These are phyloP conservation scores for Xenentodon cancila DNA, from an alignment of 2,797 vertebrate genomes.

Conservation along the genomic window DNA sequence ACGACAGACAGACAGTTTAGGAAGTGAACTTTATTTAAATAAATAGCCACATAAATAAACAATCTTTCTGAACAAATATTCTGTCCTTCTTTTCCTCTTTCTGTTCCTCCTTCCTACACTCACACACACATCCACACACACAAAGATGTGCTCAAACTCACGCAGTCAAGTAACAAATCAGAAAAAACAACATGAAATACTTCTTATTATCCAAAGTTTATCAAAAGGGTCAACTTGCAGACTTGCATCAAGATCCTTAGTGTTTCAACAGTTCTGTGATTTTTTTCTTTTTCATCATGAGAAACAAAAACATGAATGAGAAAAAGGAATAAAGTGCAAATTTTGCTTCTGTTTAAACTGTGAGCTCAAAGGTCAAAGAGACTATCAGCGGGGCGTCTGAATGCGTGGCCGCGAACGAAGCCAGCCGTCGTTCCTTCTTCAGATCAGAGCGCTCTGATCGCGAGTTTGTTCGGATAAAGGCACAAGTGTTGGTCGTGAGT, in stretches of 20 bases:
- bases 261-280: slow-evolving; percentile 69
- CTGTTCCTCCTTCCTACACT: slow-evolving; percentile 24
- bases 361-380: slow-evolving; percentile 55
- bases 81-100: slow-evolving; percentile 20
- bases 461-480: slow-evolving; percentile 80
- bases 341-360: slow-evolving; percentile 67
- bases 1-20: slow-evolving; percentile 47
- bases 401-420: slow-evolving; percentile 34
- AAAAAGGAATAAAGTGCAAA: slow-evolving; percentile 82
- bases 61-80: slow-evolving; percentile 60
- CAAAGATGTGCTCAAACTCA: slow-evolving; percentile 52
- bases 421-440: slow-evolving; percentile 33
- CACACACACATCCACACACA: slow-evolving; percentile 27
- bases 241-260: slow-evolving; percentile 71
- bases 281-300: slow-evolving; percentile 41
- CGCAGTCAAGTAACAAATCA: slow-evolving; percentile 76
- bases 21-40: slow-evolving; percentile 86
- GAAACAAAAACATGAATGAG: slow-evolving; percentile 61
- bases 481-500: slow-evolving; percentile 76
- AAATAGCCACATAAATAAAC: slow-evolving; percentile 89
- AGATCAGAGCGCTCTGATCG: slow-evolving; percentile 33
- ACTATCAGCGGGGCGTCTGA: slow-evolving; percentile 56
- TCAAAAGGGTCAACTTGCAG: slow-evolving; percentile 63
- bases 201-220: slow-evolving; percentile 70
- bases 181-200: slow-evolving; percentile 62